Evolutionary conservation across 2,888 invertebrate species (phyloP).

Genomic region (Fragum whitleyi): DNA sequence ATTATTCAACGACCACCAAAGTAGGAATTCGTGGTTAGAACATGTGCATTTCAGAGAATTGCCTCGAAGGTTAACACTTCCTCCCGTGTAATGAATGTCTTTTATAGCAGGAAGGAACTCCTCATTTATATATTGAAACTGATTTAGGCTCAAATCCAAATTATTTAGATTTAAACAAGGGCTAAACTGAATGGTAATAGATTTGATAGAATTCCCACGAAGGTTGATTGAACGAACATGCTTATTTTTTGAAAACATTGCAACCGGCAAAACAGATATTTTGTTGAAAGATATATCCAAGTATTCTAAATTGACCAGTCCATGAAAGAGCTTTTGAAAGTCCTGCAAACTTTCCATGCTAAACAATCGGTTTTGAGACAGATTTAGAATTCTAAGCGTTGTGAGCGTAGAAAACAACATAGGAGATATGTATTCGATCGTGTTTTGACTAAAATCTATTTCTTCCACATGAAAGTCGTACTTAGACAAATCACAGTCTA

Average conservation of each 20-base stretch:
- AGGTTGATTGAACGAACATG: background rate
- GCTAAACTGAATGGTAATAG: background rate
- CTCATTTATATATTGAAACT: background rate
- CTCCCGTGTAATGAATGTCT: background rate
- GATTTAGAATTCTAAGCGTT: background rate
- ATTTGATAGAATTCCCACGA: background rate
- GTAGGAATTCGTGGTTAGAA: no score
- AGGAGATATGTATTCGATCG: background rate
- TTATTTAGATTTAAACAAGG: background rate
- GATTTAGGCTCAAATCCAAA: background rate
- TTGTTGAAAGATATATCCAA: background rate
- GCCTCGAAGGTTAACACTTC: background rate
- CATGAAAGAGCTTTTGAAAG: background rate
- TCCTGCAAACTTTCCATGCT: background rate
- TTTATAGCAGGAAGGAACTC: background rate
- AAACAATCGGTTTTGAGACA: background rate
- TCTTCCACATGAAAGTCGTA: background rate
- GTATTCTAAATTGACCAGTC: background rate
- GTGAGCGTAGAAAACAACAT: background rate
- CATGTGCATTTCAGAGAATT: background rate
- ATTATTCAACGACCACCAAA: no score
- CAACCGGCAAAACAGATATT: background rate
- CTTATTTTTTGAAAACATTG: background rate
- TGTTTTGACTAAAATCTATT: background rate
- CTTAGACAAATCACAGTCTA: no score